Evolutionary conservation across 2,113 vertebrate genomes (phyloP).

Genomic region (Epinephelus fuscoguttatus): DNA sequence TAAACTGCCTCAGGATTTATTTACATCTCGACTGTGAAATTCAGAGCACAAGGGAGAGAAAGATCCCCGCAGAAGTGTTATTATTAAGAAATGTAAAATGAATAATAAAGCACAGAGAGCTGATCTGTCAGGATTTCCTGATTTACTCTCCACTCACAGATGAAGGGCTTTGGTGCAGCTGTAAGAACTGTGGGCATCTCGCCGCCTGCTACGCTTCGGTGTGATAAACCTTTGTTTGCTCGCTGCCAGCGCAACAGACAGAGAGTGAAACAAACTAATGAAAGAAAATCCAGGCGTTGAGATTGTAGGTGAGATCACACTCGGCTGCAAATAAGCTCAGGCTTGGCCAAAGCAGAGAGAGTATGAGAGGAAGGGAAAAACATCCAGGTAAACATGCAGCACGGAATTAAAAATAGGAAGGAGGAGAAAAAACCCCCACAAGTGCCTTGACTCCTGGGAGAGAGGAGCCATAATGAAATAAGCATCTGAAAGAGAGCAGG

Average conservation of each 20-base stretch:
- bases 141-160: conserved; percentile 48
- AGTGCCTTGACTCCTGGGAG: conserved; percentile 64
- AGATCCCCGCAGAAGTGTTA: conserved; percentile 37
- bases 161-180: conserved; percentile 48
- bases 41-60: conserved; percentile 7
- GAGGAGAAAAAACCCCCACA: background rate
- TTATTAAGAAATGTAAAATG: conserved; percentile 64
- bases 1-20: conserved; percentile 33
- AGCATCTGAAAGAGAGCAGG: conserved; percentile 81
- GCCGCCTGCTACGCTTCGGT: conserved; percentile 24
- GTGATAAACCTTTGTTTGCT: conserved; percentile 64
- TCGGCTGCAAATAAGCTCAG: conserved; percentile 52
- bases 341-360: conserved; percentile 16
- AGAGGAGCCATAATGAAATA: conserved; percentile 78
- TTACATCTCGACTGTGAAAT: conserved; percentile 33
- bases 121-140: conserved; percentile 60
- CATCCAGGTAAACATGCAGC: conserved; percentile 67
- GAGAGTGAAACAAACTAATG: conserved; percentile 39
- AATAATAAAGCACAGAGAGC: conserved; percentile 57
- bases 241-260: conserved; percentile 24
- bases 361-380: conserved; percentile 14
- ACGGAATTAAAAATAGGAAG: conserved; percentile 35
- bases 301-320: conserved; percentile 51
- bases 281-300: conserved; percentile 56
- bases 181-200: conserved; percentile 3